Conservation (phyloP, 2,113 vertebrate genomes). For the Myocastor coypus region DNA sequence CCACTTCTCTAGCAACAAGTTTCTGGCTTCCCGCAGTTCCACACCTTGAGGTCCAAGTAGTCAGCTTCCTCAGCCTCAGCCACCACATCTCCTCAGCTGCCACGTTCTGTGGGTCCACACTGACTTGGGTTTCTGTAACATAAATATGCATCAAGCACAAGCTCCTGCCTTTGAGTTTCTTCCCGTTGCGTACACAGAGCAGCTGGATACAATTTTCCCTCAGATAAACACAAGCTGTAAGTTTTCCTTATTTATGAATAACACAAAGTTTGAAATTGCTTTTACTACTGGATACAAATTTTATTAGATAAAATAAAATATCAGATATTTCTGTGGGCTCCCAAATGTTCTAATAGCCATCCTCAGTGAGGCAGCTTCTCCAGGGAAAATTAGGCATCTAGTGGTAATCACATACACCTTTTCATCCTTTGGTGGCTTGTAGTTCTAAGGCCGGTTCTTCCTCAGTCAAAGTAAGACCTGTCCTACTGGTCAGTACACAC, state of each 20-base stretch:
- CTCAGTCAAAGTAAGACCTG: not conserved
- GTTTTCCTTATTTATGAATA: conserved; percentile 73
- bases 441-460: conserved; percentile 28
- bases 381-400: not conserved
- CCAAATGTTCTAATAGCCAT: conserved; percentile 46
- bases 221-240: conserved; percentile 79
- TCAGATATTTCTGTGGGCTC: conserved; percentile 45
- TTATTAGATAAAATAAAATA: conserved; percentile 73
- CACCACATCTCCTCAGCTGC: not conserved
- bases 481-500: not conserved
- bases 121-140: not conserved
- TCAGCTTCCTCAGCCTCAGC: accelerated
- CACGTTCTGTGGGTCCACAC: not conserved
- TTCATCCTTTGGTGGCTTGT: not conserved
- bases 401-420: not conserved
- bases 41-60: not conserved
- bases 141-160: not conserved
- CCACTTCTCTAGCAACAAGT: not conserved
- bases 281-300: conserved; percentile 60
- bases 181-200: conserved; percentile 55
- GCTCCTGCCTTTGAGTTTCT: conserved; percentile 28
- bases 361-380: not conserved
- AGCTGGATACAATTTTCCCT: conserved; percentile 72
- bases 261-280: conserved; percentile 73
- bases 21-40: not conserved